phyloP scores from a whole-genome alignment of 1,140 invertebrate genomes.

The Drosophila kikkawai region DNA sequence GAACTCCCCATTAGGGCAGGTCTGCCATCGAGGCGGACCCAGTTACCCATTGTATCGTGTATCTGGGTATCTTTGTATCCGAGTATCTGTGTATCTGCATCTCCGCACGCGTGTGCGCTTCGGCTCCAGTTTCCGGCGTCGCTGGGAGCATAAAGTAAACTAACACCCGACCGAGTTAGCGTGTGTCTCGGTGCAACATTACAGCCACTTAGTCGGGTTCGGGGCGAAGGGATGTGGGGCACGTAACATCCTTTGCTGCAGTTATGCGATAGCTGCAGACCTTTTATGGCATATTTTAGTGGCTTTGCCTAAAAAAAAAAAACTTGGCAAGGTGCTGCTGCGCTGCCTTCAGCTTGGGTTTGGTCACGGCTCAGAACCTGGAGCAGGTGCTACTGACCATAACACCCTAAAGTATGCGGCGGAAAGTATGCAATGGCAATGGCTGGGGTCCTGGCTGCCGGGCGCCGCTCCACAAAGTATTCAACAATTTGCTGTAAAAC shows the following conservation, averaged over 20 bases:
- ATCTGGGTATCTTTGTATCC: constrained; percentile 31
- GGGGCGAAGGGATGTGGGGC: constrained; percentile 11
- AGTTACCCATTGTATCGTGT: constrained; percentile 55
- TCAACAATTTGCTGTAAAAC: constrained; percentile 73
- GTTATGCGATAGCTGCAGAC: constrained; percentile 73
- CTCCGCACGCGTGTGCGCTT: constrained; percentile 26
- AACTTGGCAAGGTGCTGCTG: constrained; percentile 53
- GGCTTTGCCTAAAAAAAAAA: constrained; percentile 59
- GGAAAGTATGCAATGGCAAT: constrained; percentile 24
- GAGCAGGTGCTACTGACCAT: constrained; percentile 56
- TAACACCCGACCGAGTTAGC: constrained; percentile 69
- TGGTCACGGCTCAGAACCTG: constrained; percentile 7
- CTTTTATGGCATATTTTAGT: constrained; percentile 77
- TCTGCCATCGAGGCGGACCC: constrained; percentile 16
- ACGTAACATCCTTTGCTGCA: constrained; percentile 56
- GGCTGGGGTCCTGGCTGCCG: constrained; percentile 3
- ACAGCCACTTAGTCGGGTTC: constrained; percentile 54
- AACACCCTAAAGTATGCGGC: constrained; percentile 52
- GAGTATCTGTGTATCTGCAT: constrained; percentile 34
- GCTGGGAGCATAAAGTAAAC: constrained; percentile 62
- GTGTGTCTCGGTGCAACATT: constrained; percentile 62
- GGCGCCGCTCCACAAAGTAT: constrained; percentile 51
- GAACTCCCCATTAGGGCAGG: constrained; percentile 52
- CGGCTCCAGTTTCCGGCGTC: constrained; percentile 62
- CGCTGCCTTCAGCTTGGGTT: constrained; percentile 2